A percentile compares a stretch with the other conserved stretches of the same genome.
These are phyloP conservation scores for Limnephilus auricula DNA, from an alignment of 2,888 invertebrate genomes.

Conservation along the genomic window DNA sequence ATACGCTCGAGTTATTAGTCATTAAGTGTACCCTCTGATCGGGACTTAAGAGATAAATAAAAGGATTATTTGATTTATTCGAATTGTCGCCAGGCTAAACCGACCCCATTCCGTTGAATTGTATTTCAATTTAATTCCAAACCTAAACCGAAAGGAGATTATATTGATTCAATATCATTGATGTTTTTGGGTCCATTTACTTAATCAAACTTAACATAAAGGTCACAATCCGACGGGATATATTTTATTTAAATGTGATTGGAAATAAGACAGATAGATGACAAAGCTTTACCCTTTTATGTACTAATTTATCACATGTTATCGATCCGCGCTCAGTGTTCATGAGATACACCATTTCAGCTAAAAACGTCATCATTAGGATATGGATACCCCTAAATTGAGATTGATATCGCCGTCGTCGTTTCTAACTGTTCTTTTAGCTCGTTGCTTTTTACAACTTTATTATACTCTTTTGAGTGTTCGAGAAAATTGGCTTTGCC, in stretches of 20 bases:
- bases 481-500: neutral
- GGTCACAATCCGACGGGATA: conserved; percentile 32
- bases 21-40: conserved; percentile 43
- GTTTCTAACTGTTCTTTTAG: conserved; percentile 2
- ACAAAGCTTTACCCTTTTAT: conserved; percentile 32
- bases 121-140: conserved; percentile 40
- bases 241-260: conserved; percentile 44
- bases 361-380: neutral
- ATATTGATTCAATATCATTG: conserved; percentile 51
- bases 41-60: conserved; percentile 22
- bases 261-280: conserved; percentile 22
- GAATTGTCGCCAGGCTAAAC: conserved; percentile 23
- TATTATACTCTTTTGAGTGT: conserved; percentile 2
- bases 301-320: neutral
- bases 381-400: neutral
- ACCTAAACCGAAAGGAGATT: conserved; percentile 47
- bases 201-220: conserved; percentile 42
- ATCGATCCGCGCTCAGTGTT: neutral
- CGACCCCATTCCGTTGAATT: neutral
- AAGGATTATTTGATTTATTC: conserved; percentile 41
- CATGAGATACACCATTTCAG: neutral
- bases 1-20: conserved; percentile 11
- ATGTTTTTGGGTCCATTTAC: conserved; percentile 40
- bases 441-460: conserved; percentile 2
- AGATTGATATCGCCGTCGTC: neutral